These are phyloP conservation scores for Callionymus lyra DNA, from an alignment of 2,113 vertebrate species.

Conservation along the genomic window DNA sequence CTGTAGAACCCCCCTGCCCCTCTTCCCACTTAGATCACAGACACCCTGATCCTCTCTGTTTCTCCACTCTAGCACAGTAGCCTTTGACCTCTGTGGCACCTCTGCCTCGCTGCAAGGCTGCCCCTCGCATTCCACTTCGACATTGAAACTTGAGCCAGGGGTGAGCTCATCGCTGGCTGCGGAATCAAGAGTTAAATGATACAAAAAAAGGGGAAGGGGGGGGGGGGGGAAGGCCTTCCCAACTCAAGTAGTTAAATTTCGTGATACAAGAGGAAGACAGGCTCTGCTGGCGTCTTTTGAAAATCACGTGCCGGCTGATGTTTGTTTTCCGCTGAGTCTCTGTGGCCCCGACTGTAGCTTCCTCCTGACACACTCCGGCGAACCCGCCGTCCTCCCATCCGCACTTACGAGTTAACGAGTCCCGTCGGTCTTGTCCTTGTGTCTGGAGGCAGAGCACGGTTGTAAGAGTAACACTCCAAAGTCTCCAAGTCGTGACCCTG, in stretches of 20 bases:
- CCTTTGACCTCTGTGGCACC: constrained; percentile 58
- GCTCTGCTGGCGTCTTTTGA: constrained; percentile 40
- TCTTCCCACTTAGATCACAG: constrained; percentile 16
- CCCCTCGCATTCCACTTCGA: constrained; percentile 57
- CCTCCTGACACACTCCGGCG: constrained; percentile 34
- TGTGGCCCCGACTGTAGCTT: constrained; percentile 34
- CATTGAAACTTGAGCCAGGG: constrained; percentile 53
- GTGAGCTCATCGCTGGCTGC: constrained; percentile 60
- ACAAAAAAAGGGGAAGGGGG: constrained; percentile 36
- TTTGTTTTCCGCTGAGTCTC: constrained; percentile 7
- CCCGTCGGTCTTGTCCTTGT: constrained; percentile 22
- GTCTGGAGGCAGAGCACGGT: constrained; percentile 26
- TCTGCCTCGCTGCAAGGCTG: constrained; percentile 41
- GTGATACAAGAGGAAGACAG: constrained; percentile 30
- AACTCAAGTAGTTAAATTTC: constrained; percentile 55
- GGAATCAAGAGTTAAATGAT: constrained; percentile 53
- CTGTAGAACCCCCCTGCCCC: constrained; percentile 19
- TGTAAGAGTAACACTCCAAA: constrained; percentile 20
- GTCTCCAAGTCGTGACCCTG: constrained; percentile 27
- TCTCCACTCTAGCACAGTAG: constrained; percentile 25
- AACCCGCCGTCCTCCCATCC: constrained; percentile 15
- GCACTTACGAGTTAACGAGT: constrained; percentile 47
- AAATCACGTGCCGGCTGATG: constrained; percentile 26
- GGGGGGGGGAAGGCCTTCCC: constrained; percentile 41
- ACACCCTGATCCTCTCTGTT: constrained; percentile 21